Conservation (phyloP, 2,797 vertebrate genomes). For the Hippocampus kuda region DNA sequence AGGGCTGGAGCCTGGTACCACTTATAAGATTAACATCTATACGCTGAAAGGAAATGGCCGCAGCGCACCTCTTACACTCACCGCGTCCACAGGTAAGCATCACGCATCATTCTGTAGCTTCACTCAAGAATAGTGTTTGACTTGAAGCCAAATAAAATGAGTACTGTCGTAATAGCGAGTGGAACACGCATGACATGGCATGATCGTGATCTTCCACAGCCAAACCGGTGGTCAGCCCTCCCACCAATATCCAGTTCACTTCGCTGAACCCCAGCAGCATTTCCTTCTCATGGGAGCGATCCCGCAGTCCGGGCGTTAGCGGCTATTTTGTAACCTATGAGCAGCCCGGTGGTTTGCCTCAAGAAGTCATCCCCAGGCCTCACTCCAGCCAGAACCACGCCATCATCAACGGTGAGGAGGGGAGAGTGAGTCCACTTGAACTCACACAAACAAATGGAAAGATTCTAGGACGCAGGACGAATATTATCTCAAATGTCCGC, state of each 20-base stretch:
- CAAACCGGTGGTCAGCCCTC: conserved; percentile 75
- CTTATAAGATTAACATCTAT: conserved; percentile 88
- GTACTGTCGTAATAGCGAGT: background rate
- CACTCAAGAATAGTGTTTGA: background rate
- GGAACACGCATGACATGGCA: background rate
- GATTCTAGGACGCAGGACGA: background rate
- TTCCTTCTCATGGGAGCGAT: conserved; percentile 81
- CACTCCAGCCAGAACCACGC: conserved; percentile 71
- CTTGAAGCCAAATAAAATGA: background rate
- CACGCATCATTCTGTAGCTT: background rate
- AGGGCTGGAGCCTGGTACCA: conserved; percentile 88
- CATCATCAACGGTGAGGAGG: conserved; percentile 70
- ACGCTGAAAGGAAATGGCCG: conserved; percentile 83
- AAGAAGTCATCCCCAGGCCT: conserved; percentile 76
- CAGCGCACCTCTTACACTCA: conserved; percentile 79
- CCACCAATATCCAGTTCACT: conserved; percentile 84
- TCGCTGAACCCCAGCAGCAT: conserved; percentile 81
- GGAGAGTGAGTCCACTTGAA: background rate
- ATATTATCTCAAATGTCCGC: conserved; percentile 15
- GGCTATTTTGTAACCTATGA: conserved; percentile 88
- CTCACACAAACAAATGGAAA: background rate
- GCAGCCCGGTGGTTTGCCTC: conserved; percentile 69
- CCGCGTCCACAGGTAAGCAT: conserved; percentile 78
- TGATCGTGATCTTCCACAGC: conserved; percentile 37
- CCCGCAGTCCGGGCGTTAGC: conserved; percentile 75